Evolutionary conservation across 2,797 vertebrate genomes (phyloP).

Genomic region (Chanos chanos): DNA sequence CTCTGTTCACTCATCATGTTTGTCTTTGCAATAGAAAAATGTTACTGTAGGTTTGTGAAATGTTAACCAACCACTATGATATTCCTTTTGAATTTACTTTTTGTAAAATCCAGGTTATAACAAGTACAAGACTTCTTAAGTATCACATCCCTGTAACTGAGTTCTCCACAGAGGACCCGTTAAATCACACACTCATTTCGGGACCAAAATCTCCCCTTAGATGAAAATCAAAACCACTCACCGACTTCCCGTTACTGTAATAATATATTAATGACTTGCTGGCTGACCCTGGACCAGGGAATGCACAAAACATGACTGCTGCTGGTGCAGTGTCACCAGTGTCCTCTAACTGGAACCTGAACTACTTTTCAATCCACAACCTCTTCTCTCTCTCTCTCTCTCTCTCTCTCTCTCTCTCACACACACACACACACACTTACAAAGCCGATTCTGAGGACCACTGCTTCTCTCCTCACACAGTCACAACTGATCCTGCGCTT

Average conservation of each 20-base stretch:
- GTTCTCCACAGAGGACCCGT: not conserved
- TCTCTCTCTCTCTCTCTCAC: slow-evolving; percentile 61
- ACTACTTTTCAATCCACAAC: slow-evolving; percentile 54
- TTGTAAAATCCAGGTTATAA: too few relatives aligned
- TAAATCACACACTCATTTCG: not conserved
- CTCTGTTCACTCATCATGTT: too few relatives aligned
- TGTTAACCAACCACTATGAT: too few relatives aligned
- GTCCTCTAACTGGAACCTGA: not conserved
- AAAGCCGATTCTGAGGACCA: slow-evolving; percentile 31
- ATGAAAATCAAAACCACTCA: slow-evolving; percentile 61
- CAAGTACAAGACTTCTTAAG: too few relatives aligned
- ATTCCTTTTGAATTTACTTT: too few relatives aligned
- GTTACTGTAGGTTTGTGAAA: too few relatives aligned
- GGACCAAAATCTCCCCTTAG: not conserved
- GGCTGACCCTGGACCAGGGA: slow-evolving; percentile 83
- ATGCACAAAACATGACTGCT: slow-evolving; percentile 89
- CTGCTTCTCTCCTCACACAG: slow-evolving; percentile 69
- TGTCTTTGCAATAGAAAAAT: too few relatives aligned
- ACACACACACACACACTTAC: slow-evolving; percentile 58
- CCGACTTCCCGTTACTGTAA: slow-evolving; percentile 88
- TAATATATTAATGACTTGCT: slow-evolving; percentile 90
- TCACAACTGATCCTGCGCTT: slow-evolving; percentile 63
- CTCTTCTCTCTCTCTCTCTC: slow-evolving; percentile 56
- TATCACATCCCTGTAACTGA: too few relatives aligned
- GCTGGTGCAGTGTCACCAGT: slow-evolving; percentile 9